Base-by-base conservation (phyloP, 2,797 vertebrate species). In the Sebastes nivosus region DNA sequence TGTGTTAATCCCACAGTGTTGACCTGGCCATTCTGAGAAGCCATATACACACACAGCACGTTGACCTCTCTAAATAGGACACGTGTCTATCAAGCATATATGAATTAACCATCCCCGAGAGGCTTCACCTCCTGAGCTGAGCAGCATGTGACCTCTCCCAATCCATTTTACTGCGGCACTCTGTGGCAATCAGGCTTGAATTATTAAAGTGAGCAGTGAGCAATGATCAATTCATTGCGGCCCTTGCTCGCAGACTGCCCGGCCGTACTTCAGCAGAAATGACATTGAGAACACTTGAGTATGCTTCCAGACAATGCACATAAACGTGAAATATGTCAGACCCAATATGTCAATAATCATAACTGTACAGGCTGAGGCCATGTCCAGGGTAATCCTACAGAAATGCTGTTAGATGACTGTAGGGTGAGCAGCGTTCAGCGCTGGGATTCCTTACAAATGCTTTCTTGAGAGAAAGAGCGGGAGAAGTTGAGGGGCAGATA, bases 11-110 rank as follows among this genome's bases (percentile, higher is more conserved):
- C 91, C 65, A 76, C 83, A 69, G 68, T 27, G 73, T 70, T 94
- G 93, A 95, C 94, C 94, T 86, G 87, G 81, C 88, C 89, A 76
- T 91, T 91, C 86, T 75, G 61, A 74, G 79, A 80, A 84, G 86
- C 82, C 84, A 67, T 86, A 82, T 79, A 22, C 29, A 60, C 58
- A 86, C 86, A 86, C 89, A 92, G 85, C 91, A 90, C 86, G 76
- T 89, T 96, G 97, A 97, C 96, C 96, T 96, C 95, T 96, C 94
- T 95, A 95, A 97, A 97, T 95, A 95, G 95, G 95, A 97, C 95
- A 95, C 94, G 95, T 97, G 97, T 97, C 96, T 96, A 97, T 96
- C 95, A 96, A 96, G 96, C 96, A 95, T 96, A 96, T 97, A 97
- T 96, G 96, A 96, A 97, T 98, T 95, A 97, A 96, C 95, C 94